Evolutionary conservation across 2,888 invertebrate genomes (phyloP), one percentile per base, ranked within the genome.

Genomic region (Drosophila ezoana): DNA sequence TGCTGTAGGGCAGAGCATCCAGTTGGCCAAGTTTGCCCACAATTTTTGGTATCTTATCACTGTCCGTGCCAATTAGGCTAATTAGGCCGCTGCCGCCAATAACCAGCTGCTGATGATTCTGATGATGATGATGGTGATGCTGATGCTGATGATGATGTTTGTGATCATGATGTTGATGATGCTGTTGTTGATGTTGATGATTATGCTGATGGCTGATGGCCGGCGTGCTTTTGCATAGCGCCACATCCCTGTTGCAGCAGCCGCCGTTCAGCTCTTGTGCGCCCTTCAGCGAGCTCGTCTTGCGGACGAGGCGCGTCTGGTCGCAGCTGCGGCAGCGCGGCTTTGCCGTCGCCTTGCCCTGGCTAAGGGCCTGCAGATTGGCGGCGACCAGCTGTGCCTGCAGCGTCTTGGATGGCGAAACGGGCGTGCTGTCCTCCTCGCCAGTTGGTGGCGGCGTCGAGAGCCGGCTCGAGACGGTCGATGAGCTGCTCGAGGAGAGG

Each of bases 41-140:
- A 76, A 92, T 92, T 91, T 91, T 92, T 90, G 92, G 91, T 91
- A 92, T 92, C 79, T 91, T 92, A 90, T 92, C 92, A 90, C 90
- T 91, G 78, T 92, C 92, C 57, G 82, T 75, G 54, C 57, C 53
- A 51, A 28, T 28, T 28, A 73, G 67, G 62, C 58, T 66, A 51
- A 86, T 82, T 4, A 89, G 66, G 54, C 87, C 77, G 47, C 80
- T 86, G 56, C 83, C 81, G 18, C 86, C 85, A 44, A 79, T 66
- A 14, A 75, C 64, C 45, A 54, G 66, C 47, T 76, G 67, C 13
- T 72, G 81, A 51, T 85, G 75, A 41, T 75, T 18, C 18, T 85
- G 72, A 37, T 58, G 44, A 47, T 78, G 58, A 14, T 52, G n/a
- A 33, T 71, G 67, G 3, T 48, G 11, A 28, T 68, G 70, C 11